Conservation (phyloP, 2,888 invertebrate species). For the Palloptera scutellata region DNA sequence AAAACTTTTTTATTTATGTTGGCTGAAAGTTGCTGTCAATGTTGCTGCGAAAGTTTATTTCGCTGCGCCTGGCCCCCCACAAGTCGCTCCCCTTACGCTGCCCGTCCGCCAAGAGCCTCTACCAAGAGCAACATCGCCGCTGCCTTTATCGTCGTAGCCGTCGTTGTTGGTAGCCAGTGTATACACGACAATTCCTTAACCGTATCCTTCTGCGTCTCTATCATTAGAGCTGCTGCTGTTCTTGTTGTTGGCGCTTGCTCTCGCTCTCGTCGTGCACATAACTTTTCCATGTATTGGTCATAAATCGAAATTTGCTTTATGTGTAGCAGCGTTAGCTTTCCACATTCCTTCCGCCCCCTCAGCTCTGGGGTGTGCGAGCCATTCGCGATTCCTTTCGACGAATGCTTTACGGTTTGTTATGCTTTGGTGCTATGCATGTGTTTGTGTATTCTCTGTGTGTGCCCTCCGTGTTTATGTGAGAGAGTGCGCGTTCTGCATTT, state of each 20-base stretch:
- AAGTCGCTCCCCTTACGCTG: slow-evolving; percentile 42
- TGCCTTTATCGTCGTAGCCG: slow-evolving; percentile 24
- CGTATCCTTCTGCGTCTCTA: slow-evolving; percentile 14
- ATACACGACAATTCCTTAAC: slow-evolving; percentile 4
- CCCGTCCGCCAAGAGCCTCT: slow-evolving; percentile 30
- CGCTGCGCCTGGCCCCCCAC: slow-evolving; percentile 14
- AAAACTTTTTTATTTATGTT: slow-evolving; percentile 65
- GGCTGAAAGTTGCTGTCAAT: slow-evolving; percentile 56
- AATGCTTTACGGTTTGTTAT: slow-evolving; percentile 62
- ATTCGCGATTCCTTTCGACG: slow-evolving; percentile 37
- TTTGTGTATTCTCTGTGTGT: slow-evolving; percentile 26
- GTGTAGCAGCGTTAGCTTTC: slow-evolving; percentile 31
- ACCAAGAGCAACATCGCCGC: slow-evolving; percentile 18
- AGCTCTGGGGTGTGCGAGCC: slow-evolving; percentile 13
- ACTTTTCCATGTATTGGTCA: slow-evolving; percentile 57
- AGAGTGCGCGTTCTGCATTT: slow-evolving; percentile 4
- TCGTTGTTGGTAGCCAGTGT: background rate
- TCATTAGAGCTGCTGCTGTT: slow-evolving; percentile 32
- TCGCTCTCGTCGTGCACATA: slow-evolving; percentile 25
- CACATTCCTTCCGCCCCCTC: too few species aligned
- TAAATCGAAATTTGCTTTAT: slow-evolving; percentile 63
- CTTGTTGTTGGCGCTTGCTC: slow-evolving; percentile 35
- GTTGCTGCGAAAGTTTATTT: slow-evolving; percentile 52
- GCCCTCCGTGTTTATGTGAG: slow-evolving; percentile 16
- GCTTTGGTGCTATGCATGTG: slow-evolving; percentile 44